Percentiles rank a stretch among this genome's conserved stretches.
Conservation (phyloP, 2,888 invertebrate genomes). For the Hirtodrosophila confusa region DNA sequence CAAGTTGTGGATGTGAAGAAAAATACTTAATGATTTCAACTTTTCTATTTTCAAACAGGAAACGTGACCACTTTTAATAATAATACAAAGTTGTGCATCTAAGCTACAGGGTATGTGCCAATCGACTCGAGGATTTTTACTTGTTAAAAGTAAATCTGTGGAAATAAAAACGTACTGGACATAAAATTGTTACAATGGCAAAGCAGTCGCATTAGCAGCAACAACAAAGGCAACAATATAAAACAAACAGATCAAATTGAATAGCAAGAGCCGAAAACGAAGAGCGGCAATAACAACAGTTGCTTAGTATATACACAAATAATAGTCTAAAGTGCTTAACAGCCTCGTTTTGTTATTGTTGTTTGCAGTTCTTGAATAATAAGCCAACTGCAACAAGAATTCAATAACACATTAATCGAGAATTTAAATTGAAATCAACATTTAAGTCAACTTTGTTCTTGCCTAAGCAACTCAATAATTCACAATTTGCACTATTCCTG, state of each 20-base stretch:
- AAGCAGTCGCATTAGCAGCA: slow-evolving; percentile 45
- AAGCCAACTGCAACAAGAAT: no score
- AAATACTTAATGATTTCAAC: no score
- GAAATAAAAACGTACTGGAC: slow-evolving; percentile 65
- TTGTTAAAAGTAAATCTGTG: slow-evolving; percentile 34
- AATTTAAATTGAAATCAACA: no score
- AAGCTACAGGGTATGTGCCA: not conserved
- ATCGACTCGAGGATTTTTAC: not conserved
- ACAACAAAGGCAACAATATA: slow-evolving; percentile 25
- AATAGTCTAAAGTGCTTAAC: slow-evolving; percentile 24
- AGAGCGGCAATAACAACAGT: slow-evolving; percentile 16
- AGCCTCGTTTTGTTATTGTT: slow-evolving; percentile 22
- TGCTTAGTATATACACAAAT: slow-evolving; percentile 22
- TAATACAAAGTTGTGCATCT: not conserved
- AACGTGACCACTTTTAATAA: not conserved
- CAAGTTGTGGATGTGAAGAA: no score
- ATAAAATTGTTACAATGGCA: slow-evolving; percentile 71
- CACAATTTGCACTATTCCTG: no score
- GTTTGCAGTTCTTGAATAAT: slow-evolving; percentile 4
- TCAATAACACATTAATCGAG: no score
- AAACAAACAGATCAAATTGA: slow-evolving; percentile 44
- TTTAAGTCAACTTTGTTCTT: no score
- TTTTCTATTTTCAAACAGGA: no score
- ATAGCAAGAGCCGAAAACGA: slow-evolving; percentile 26
- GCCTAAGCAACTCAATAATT: no score